These are phyloP conservation scores for Cotesia chilonis DNA, from an alignment of 1,140 invertebrate species.

Conservation along the genomic window DNA sequence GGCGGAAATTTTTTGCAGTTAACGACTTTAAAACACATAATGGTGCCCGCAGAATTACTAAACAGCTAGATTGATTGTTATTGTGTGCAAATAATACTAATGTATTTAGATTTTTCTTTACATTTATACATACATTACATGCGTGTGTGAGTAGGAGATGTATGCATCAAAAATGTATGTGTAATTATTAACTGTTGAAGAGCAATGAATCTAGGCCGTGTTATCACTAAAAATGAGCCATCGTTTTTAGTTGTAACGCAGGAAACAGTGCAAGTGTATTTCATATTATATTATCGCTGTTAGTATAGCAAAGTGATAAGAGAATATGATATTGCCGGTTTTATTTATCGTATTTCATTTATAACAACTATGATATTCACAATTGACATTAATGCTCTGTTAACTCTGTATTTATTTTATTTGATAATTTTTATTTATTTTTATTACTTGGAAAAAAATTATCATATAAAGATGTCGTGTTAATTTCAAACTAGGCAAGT, in stretches of 20 bases:
- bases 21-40: constrained; percentile 16
- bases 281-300: constrained; percentile 26
- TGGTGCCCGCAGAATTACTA: constrained; percentile 20
- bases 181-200: too few relatives aligned
- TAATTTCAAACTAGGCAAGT: too few relatives aligned
- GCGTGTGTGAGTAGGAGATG: neutral
- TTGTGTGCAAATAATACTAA: constrained; percentile 6
- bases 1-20: constrained; percentile 6
- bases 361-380: constrained; percentile 1
- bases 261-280: constrained; percentile 36
- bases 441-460: too few relatives aligned
- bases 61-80: neutral
- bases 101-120: constrained; percentile 1
- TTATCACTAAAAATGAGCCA: constrained; percentile 33
- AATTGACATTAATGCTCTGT: too few relatives aligned
- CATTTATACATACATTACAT: too few relatives aligned
- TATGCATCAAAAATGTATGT: neutral
- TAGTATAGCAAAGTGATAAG: constrained; percentile 13
- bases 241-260: constrained; percentile 36
- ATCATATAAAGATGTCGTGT: too few relatives aligned
- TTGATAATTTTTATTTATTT: too few relatives aligned
- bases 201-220: constrained; percentile 35
- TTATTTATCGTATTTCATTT: constrained; percentile 15
- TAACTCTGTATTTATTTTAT: too few relatives aligned
- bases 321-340: neutral